phyloP scores from a whole-genome alignment of 1,140 invertebrate species.

The Caerostris darwini region DNA sequence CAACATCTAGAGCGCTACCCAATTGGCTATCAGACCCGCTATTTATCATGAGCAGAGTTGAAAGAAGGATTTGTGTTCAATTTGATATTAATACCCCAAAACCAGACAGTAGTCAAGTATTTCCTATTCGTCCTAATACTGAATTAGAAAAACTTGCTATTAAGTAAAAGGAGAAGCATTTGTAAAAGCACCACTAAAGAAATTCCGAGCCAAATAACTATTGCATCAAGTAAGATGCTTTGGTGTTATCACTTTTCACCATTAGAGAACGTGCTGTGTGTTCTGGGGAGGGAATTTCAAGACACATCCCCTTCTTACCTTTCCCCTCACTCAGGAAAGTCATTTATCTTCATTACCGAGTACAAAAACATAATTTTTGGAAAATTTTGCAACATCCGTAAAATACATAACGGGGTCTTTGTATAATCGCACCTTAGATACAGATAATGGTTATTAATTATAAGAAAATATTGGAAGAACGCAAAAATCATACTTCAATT shows the following conservation, averaged over 20 bases:
- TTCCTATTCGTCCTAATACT: no score
- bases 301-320: not conserved
- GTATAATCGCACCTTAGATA: not conserved
- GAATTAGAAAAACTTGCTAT: no score
- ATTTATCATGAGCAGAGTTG: no score
- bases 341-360: constrained; percentile 5
- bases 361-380: not conserved
- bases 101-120: no score
- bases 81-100: no score
- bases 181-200: no score
- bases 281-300: not conserved
- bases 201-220: not conserved
- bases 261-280: not conserved
- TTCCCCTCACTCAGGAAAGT: not conserved
- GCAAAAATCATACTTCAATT: not conserved
- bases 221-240: not conserved
- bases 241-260: not conserved
- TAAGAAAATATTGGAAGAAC: not conserved
- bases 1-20: no score
- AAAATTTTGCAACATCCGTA: constrained; percentile 7
- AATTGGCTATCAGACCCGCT: no score
- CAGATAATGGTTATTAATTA: not conserved
- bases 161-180: no score
- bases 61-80: no score
- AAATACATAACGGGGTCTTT: constrained; percentile 2